Evolutionary conservation across 2,888 invertebrate species (phyloP), one percentile per base, ranked within the genome.

Genomic region (Clivina fossor): DNA sequence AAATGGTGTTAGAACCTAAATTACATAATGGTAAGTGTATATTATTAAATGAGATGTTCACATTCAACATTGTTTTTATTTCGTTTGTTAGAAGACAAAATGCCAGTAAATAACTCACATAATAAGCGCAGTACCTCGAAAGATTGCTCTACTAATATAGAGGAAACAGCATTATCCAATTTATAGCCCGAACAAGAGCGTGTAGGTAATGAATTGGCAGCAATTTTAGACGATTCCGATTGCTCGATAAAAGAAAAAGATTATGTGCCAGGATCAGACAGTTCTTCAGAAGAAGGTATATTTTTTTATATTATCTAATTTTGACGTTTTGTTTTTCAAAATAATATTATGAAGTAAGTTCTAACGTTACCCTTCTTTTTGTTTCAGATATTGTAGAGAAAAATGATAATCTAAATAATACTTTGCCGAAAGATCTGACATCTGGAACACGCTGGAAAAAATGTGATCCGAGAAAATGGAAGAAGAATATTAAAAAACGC

Each of bases 391-490:
- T 3, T 40, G 7, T 40, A 19, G 20, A 40, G 40, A 40, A 40
- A 40, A 40, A 40, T 18, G 20, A 4, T 37, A 37, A 37, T 37
- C 18, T 37, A 37, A 37, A 37, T 37, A 37, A 37, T 13, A 37
- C 37, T 51, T 41, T 30, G 16, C 30, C 15, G 16, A 32, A 40
- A 51, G 18, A 26, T 20, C 11, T 16, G 37, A n/a, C n/a, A n/a
- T n/a, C n/a, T n/a, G n/a, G n/a, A n/a, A 44, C 44, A 22, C 46
- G 47, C 19, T 38, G 47, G 19, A 46, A 22, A 41, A 49, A 49
- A 40, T 28, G 19, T 35, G 16, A 35, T 15, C 56, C 56, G 11
- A 32, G 28, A 24, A 1, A 56, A 22, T 56, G 50, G 50, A 56
- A 56, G 16, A 43, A 43, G 28, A 43, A 56, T 33, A 24, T 9